Conservation (phyloP, 2,888 invertebrate genomes). For the Trissolcus brochymenae region DNA sequence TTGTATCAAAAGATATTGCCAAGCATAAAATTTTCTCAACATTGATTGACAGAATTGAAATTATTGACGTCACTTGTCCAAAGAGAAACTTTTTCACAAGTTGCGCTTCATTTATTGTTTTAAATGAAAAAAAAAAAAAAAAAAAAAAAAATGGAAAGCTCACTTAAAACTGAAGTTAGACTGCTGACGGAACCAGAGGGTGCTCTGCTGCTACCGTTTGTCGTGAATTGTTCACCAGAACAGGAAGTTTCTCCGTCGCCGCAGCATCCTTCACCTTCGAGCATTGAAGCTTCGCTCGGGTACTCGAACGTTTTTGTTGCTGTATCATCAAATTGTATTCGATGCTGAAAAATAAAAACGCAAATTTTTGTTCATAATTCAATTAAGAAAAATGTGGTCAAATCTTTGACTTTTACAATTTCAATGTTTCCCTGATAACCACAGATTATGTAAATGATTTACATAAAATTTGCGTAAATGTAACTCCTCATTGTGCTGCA, state of each 20-base stretch:
- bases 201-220: conserved; percentile 65
- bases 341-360: conserved; percentile 80
- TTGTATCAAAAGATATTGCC: no score
- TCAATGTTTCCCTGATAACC: no score
- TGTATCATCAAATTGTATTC: conserved; percentile 92
- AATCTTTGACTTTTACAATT: no score
- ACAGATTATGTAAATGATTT: no score
- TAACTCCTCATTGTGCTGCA: no score
- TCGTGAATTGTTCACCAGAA: conserved; percentile 67
- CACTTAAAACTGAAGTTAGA: conserved; percentile 71
- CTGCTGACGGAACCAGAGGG: conserved; percentile 63
- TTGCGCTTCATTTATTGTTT: not conserved
- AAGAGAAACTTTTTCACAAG: conserved; percentile 12
- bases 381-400: no score
- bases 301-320: conserved; percentile 94
- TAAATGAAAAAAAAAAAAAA: not conserved
- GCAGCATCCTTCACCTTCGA: conserved; percentile 79
- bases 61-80: not conserved
- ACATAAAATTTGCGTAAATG: no score
- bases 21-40: no score
- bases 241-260: conserved; percentile 71
- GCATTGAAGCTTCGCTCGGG: conserved; percentile 91
- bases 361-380: no score
- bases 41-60: no score
- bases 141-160: conserved; percentile 59